Conservation (phyloP, 1,140 invertebrate species). For the Heterodera schachtii region DNA sequence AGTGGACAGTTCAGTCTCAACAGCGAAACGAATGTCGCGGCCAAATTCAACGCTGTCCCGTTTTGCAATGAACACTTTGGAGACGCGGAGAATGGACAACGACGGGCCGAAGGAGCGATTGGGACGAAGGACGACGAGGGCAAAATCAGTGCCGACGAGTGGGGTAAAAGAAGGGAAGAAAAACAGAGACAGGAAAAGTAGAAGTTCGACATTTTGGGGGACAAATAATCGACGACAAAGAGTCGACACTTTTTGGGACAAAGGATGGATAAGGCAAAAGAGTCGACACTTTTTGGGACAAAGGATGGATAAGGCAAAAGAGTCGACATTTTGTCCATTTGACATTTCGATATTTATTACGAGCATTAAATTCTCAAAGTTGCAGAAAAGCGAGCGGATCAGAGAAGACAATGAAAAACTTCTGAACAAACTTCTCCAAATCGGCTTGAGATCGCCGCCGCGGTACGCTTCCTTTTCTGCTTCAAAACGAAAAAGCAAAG, state of each 20-base stretch:
- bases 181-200: no score
- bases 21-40: background rate
- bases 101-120: background rate
- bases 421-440: conserved; percentile 15
- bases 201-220: no score
- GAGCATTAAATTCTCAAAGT: background rate
- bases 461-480: background rate
- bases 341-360: background rate
- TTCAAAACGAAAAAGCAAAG: conserved; percentile 1
- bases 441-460: conserved; percentile 1
- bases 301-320: background rate
- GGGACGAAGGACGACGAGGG: background rate
- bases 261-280: background rate
- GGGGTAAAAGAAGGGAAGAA: background rate
- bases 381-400: conserved; percentile 9
- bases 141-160: conserved; percentile 25
- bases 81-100: background rate
- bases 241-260: no score
- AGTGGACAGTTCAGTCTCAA: background rate
- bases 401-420: conserved; percentile 21
- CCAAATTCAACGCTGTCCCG: background rate
- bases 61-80: background rate
- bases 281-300: no score
- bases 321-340: background rate
- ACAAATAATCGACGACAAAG: no score